Evolutionary conservation across 2,797 vertebrate species (phyloP).

Genomic region (Ctenochaetus hawaiiensis): DNA sequence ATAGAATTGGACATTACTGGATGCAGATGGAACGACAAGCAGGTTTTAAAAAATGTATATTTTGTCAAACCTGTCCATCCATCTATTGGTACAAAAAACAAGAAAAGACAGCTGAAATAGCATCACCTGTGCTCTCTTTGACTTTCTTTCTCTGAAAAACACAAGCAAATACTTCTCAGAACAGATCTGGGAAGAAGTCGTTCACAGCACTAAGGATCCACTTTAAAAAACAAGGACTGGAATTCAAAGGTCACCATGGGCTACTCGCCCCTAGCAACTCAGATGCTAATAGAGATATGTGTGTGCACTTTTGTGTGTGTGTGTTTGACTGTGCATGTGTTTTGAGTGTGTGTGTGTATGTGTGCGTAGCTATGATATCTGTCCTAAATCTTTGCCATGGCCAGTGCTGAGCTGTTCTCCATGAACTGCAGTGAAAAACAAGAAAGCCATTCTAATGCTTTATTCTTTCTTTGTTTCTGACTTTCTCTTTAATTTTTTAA

Average conservation of each 20-base stretch:
- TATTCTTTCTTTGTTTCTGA: neutral
- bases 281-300: slow-evolving; percentile 45
- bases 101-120: neutral
- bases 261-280: slow-evolving; percentile 53
- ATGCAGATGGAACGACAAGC: neutral
- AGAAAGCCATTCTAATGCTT: too few species aligned
- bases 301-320: neutral
- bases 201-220: slow-evolving; percentile 21
- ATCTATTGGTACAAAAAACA: neutral
- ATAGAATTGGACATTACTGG: too few species aligned
- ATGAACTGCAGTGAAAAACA: slow-evolving; percentile 5
- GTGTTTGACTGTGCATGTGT: neutral
- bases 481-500: neutral
- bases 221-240: slow-evolving; percentile 40
- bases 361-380: neutral
- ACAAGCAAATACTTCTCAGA: neutral
- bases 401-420: slow-evolving; percentile 5
- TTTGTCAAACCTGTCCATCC: slow-evolving; percentile 14
- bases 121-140: slow-evolving; percentile 19
- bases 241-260: slow-evolving; percentile 58
- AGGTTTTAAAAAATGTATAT: neutral
- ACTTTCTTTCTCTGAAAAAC: neutral
- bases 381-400: neutral
- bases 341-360: neutral
- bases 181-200: slow-evolving; percentile 17